Base-by-base conservation (phyloP, 2,797 vertebrate species). In the Sylvilagus floridanus region DNA sequence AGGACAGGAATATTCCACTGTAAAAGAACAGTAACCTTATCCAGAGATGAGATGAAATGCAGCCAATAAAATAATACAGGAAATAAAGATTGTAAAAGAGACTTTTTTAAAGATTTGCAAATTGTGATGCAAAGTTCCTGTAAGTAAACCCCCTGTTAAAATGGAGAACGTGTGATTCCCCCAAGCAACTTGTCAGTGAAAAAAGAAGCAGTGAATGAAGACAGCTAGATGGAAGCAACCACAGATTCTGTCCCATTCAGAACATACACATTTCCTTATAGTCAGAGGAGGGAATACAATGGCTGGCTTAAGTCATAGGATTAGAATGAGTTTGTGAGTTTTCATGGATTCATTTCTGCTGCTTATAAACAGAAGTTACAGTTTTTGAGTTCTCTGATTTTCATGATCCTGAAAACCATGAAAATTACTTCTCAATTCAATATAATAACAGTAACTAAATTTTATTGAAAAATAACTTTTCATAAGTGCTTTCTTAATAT, bases 11-110 rank as follows among this genome's bases (percentile, higher is more conserved):
- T 93, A 83, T 0, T 7, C 17, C 17, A 72, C 63, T 47, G 0
- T 42, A 50, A 81, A 95, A 77, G 77, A 77, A 92, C 92, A 90
- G 93, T 89, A 71, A 69, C 5, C 47, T 85, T 73, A 16, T 87
- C 32, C 54, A 86, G 47, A 84, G 13, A 84, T 71, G 50, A 73
- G 75, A 47, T 66, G 77, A 90, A 93, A 92, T 84, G n/a, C 63
- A 54, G 35, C 50, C 11, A 82, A 68, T 35, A 84, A 95, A 92
- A 84, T 50, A 72, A 77, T 12, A 63, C 30, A 81, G 50, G 85
- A 75, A 93, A 73, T 35, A 88, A 42, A 95, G n/a, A 84, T 32
- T 50, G 1, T 62, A 17, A 75, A 78, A 50, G 6, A 0, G 22
- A 7, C 26, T 75, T 92, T 93, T 32, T 26, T 12, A 54, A 84